phyloP scores from a whole-genome alignment of 2,888 invertebrate genomes.

The Drepanosiphum platanoidis region DNA sequence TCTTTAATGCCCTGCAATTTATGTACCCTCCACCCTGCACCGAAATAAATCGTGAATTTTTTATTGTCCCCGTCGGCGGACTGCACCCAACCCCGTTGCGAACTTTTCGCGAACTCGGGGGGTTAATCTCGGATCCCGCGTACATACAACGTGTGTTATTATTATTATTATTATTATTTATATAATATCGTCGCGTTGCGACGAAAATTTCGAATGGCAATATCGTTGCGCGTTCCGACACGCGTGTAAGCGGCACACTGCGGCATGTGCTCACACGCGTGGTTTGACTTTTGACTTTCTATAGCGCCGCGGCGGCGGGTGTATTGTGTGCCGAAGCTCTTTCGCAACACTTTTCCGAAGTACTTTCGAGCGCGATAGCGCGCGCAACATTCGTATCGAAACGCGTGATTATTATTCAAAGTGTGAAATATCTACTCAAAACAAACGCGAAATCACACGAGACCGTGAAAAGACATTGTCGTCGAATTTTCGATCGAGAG shows the following conservation, averaged over 20 bases:
- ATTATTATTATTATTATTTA: too few species aligned
- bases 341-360: neutral
- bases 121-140: neutral
- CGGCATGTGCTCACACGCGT: too few species aligned
- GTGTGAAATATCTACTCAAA: too few species aligned
- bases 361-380: neutral
- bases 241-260: too few species aligned
- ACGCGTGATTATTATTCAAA: conserved; percentile 29
- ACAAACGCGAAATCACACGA: conserved; percentile 40
- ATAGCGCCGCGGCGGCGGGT: too few species aligned
- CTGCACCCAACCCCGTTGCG: neutral
- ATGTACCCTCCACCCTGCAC: conserved; percentile 21
- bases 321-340: too few species aligned
- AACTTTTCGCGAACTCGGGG: conserved; percentile 2
- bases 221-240: neutral
- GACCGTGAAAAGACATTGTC: too few species aligned
- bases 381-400: conserved; percentile 2
- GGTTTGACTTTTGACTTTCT: too few species aligned
- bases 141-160: neutral
- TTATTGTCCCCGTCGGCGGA: conserved; percentile 33
- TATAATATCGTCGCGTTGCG: neutral
- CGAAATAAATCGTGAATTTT: conserved; percentile 44
- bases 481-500: conserved; percentile 8
- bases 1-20: conserved; percentile 38
- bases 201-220: neutral